A percentile compares a stretch with the other conserved stretches of the same genome.
These are phyloP conservation scores for Epizoanthus scotinus DNA, from an alignment of 92 coral and sea anemone species.

Conservation along the genomic window DNA sequence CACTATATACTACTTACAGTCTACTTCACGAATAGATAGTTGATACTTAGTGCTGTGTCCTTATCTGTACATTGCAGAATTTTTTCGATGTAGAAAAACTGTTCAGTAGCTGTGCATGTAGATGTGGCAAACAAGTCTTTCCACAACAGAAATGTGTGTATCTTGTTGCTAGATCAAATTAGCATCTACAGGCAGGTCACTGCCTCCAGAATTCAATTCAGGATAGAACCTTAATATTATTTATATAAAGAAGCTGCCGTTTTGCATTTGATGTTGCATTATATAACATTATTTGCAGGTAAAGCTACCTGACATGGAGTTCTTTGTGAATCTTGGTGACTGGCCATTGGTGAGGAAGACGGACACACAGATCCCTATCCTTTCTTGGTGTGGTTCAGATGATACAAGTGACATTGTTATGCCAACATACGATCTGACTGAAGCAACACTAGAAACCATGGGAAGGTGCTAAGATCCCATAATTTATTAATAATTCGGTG, in stretches of 20 bases:
- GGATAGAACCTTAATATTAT: too few species aligned
- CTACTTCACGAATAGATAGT: too few species aligned
- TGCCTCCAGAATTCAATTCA: too few species aligned
- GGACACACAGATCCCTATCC: conserved; percentile 73
- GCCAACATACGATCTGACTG: conserved; percentile 98
- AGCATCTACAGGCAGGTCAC: too few species aligned
- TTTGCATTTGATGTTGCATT: background rate
- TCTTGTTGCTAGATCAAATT: too few species aligned
- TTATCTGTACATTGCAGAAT: too few species aligned
- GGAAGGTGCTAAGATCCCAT: conserved; percentile 63
- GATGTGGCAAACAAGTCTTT: too few species aligned
- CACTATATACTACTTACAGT: too few species aligned
- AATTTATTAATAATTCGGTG: background rate
- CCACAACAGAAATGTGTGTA: too few species aligned
- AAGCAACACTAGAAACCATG: conserved; percentile 90
- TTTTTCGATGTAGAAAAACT: too few species aligned
- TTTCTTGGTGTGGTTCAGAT: conserved; percentile 99
- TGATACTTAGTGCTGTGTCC: too few species aligned
- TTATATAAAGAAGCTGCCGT: background rate
- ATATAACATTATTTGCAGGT: conserved; percentile 54
- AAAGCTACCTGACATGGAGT: conserved; percentile 91
- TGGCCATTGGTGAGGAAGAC: conserved; percentile 85
- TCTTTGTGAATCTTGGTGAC: conserved; percentile 99
- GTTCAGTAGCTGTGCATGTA: too few species aligned
- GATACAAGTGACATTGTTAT: conserved; percentile 92